A percentile compares a stretch with the other conserved stretches of the same genome.
Evolutionary conservation across 2,888 invertebrate genomes (phyloP).

Genomic region (Polyommatus icarus): DNA sequence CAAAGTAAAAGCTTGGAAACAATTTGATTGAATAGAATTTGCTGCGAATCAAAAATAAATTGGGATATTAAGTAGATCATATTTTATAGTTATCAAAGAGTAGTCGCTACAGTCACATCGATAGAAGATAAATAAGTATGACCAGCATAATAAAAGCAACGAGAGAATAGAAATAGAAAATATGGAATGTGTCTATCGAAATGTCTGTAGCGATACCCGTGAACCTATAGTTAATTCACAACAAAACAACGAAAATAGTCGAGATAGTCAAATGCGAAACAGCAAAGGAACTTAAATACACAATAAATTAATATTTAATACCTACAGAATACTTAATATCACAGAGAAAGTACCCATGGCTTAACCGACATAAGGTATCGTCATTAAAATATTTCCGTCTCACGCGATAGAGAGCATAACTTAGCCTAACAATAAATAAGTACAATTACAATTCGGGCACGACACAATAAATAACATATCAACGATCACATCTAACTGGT

Average conservation of each 20-base stretch:
- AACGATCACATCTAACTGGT: slow-evolving; percentile 29
- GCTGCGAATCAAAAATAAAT: slow-evolving; percentile 34
- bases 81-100: not conserved
- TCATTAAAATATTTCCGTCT: slow-evolving; percentile 59
- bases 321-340: slow-evolving; percentile 79
- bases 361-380: slow-evolving; percentile 75
- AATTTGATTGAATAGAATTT: slow-evolving; percentile 34
- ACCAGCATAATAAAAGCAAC: slow-evolving; percentile 34
- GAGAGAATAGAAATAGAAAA: slow-evolving; percentile 35
- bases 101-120: slow-evolving; percentile 15
- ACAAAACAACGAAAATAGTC: slow-evolving; percentile 27
- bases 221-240: slow-evolving; percentile 15
- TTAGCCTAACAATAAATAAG: slow-evolving; percentile 49
- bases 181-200: slow-evolving; percentile 9
- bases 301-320: slow-evolving; percentile 75
- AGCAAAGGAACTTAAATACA: slow-evolving; percentile 62
- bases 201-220: slow-evolving; percentile 23
- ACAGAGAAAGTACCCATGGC: slow-evolving; percentile 80
- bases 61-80: not conserved
- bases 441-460: slow-evolving; percentile 44
- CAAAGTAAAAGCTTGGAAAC: slow-evolving; percentile 11
- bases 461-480: slow-evolving; percentile 43
- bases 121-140: slow-evolving; percentile 42
- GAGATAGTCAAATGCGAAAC: slow-evolving; percentile 36
- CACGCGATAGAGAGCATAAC: slow-evolving; percentile 52